Conservation (phyloP, 2,797 vertebrate species). For the Naso thynnoides region DNA sequence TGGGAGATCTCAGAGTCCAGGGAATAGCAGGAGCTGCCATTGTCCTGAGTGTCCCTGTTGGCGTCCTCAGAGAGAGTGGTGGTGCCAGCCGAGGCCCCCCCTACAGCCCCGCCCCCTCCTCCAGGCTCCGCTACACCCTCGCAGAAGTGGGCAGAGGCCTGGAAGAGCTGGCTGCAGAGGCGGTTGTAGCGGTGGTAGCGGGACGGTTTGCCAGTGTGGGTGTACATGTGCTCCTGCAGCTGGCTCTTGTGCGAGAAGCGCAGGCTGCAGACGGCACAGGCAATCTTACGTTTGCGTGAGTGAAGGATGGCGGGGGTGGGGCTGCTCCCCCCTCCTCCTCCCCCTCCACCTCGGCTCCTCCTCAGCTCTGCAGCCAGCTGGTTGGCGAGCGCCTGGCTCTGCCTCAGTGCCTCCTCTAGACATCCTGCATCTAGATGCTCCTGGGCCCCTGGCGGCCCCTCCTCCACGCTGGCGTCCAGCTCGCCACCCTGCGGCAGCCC, state of each 20-base stretch:
- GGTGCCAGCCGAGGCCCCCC: conserved; percentile 39
- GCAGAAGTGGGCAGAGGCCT: conserved; percentile 83
- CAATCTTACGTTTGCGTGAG: conserved; percentile 93
- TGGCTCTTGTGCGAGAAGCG: conserved; percentile 92
- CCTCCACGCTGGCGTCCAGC: conserved; percentile 82
- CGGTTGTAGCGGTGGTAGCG: conserved; percentile 89
- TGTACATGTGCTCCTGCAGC: conserved; percentile 96
- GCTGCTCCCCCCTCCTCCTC: conserved; percentile 21
- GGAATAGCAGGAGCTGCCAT: conserved; percentile 90
- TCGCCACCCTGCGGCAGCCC: conserved; percentile 79
- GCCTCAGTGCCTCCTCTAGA: conserved; percentile 89
- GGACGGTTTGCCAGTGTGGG: conserved; percentile 90
- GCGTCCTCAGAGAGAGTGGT: conserved; percentile 80
- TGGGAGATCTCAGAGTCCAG: conserved; percentile 92
- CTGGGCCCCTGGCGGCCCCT: conserved; percentile 70
- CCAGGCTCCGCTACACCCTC: conserved; percentile 75
- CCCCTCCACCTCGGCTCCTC: conserved; percentile 57
- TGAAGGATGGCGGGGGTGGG: conserved; percentile 75
- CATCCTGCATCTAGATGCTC: conserved; percentile 77
- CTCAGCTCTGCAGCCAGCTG: conserved; percentile 81
- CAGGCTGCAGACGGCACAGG: conserved; percentile 92
- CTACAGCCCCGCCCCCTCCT: conserved; percentile 55
- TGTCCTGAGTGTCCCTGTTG: conserved; percentile 86
- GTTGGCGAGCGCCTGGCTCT: conserved; percentile 88
- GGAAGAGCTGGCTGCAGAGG: conserved; percentile 86